Evolutionary conservation across 2,797 vertebrate genomes (phyloP).

Genomic region (Pangasius mekongensis): DNA sequence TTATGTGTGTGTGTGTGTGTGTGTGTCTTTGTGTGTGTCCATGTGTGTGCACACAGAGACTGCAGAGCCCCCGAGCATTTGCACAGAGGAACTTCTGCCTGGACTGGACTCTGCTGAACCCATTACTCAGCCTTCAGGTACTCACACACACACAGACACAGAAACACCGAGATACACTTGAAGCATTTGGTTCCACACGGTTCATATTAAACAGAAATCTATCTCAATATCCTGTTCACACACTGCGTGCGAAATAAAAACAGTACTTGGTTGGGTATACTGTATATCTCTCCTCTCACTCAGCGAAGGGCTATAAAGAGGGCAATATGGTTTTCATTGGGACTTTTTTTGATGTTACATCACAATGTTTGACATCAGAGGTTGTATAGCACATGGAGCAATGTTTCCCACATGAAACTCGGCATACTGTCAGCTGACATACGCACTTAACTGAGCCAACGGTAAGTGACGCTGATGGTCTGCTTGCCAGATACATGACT

Average conservation of each 20-base stretch:
- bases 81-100: slow-evolving; percentile 86
- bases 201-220: neutral
- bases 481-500: neutral
- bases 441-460: neutral
- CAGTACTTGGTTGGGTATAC: neutral
- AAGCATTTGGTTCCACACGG: neutral
- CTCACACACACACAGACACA: slow-evolving; percentile 16
- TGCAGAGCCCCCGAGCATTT: slow-evolving; percentile 74
- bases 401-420: neutral
- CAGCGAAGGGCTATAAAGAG: neutral
- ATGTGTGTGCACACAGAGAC: slow-evolving; percentile 67
- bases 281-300: neutral
- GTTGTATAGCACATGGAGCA: neutral
- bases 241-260: neutral
- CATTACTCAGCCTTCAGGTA: slow-evolving; percentile 63
- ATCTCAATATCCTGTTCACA: slow-evolving; percentile 6
- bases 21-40: slow-evolving; percentile 12
- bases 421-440: neutral
- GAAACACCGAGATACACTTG: neutral
- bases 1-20: neutral
- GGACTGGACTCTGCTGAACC: slow-evolving; percentile 78
- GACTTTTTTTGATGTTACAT: slow-evolving; percentile 9
- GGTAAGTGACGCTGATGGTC: neutral
- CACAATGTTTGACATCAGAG: neutral
- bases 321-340: neutral